Evolutionary conservation across 2,797 vertebrate genomes (phyloP).

Genomic region (Xenops minutus): DNA sequence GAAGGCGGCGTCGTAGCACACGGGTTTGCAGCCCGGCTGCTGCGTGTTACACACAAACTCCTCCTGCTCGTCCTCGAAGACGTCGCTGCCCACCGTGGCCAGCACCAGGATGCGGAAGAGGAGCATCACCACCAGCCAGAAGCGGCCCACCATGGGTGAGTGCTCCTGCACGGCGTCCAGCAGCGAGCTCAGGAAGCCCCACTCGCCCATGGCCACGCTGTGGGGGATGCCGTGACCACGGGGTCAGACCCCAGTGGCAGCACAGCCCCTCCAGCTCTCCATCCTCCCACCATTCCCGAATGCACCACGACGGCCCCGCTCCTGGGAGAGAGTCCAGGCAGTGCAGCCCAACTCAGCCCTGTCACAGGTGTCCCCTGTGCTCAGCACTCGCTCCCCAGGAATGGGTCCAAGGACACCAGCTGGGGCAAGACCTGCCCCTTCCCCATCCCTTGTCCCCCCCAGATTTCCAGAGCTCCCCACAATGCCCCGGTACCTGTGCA

Average conservation of each 20-base stretch:
- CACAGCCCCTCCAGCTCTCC: background rate
- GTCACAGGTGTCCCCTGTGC: background rate
- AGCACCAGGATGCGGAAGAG: slow-evolving; percentile 91
- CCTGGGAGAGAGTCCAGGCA: fast-evolving
- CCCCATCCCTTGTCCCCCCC: background rate
- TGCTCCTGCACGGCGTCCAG: slow-evolving; percentile 85
- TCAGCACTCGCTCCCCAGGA: background rate
- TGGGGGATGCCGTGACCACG: fast-evolving
- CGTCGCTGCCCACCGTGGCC: slow-evolving; percentile 88
- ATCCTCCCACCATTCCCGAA: background rate
- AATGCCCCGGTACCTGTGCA: background rate
- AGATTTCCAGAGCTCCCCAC: background rate
- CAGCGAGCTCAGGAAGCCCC: slow-evolving; percentile 83
- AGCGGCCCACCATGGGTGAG: slow-evolving; percentile 89
- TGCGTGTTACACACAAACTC: slow-evolving; percentile 93
- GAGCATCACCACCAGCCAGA: slow-evolving; percentile 92
- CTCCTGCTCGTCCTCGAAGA: slow-evolving; percentile 91
- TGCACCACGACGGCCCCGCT: fast-evolving
- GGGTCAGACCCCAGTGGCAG: background rate
- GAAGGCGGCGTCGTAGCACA: slow-evolving; percentile 89
- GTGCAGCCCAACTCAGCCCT: background rate
- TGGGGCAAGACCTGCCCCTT: background rate
- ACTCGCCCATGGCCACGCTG: slow-evolving; percentile 84
- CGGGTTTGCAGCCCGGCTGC: slow-evolving; percentile 92
- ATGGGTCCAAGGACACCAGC: background rate